Base-by-base conservation (phyloP, 2,888 invertebrate species). In the Tryphoninae sp. region DNA sequence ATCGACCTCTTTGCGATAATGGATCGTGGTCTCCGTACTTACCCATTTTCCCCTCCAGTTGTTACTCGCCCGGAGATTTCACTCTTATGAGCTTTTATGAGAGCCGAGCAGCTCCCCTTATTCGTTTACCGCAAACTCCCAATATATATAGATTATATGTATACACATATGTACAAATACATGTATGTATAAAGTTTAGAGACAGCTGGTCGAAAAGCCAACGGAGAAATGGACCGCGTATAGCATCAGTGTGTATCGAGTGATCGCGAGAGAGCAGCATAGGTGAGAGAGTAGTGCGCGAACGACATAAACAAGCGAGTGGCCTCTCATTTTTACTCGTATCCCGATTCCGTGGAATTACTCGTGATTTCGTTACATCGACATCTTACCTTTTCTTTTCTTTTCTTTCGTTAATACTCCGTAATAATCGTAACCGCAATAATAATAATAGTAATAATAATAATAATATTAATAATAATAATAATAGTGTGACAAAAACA, bases 181-280 rank as follows among this genome's bases (percentile, higher is more conserved):
- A n/a, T 49, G 55, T 53, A 45, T 75, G 45, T 49, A 45, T 19
- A 53, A 16, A 26, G 49, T 51, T 16, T 68, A 61, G 59, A 67
- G 53, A 59, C 68, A 77, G 62, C 61, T 23, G 53, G 62, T 61
- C 42, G 76, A 69, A 61, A 77, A 77, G 53, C 76, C 23, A 69
- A 61, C 22, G 53, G 61, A 62, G 69, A 40, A 51, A 77, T 61
- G 61, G 76, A 69, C 69, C 69, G 79, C 68, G 26, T 51, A 64
- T 62, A 55, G 74, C 74, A 80, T 77, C 76, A 77, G 76, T 77
- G 76, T 77, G 76, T 77, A 68, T 77, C 42, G 53, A 77, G 76
- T 69, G 80, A 55, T 67, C 69, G 75, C 69, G 68, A 68, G 69
- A 67, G 64, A 80, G 64, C 74, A 69, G 40, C 80, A 67, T 49